Evolutionary conservation across 2,888 invertebrate genomes (phyloP), one percentile per base, ranked within the genome.

Genomic region (Netelia inedita): DNA sequence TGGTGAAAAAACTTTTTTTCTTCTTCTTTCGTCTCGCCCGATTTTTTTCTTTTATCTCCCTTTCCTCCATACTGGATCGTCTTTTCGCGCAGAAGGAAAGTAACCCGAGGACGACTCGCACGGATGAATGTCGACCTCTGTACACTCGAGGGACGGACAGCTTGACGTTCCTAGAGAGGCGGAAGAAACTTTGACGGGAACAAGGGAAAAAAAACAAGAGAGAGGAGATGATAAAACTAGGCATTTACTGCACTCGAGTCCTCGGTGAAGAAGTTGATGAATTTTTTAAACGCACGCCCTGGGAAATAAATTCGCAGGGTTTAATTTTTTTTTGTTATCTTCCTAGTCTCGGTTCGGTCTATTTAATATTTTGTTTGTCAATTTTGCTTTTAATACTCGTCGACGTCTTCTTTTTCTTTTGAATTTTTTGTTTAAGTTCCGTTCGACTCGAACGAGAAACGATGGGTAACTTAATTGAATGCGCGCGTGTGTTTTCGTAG

Each of bases 111-210:
- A 41, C 43, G 14, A 63, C 53, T n/a, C 23, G 46, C 35, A 21
- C 50, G 55, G 80, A 73, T 69, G 66, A 80, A 84, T 73, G 73
- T 68, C 21, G 14, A 19, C 41, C n/a, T 3, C 19, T 23, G 23
- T 21, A 14, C 14, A 71, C 69, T 43, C 55, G 10, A 41, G 82
- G 75, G 75, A 69, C 74, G 46, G 55, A 74, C 53, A 72, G 41
- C 21, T 61, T 69, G 43, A 43, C 59, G 21, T 66, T 72, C 6
- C 35, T 50, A 73, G 19, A 57, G 57, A 19, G 14, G 14, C 14
- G 28, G 28, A 43, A 11, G 55, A 35, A 63, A 78, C n/a, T 21
- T 23, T 21, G 59, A 78, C 11, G 35, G 6, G 6, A 35, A 6
- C 9, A 57, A 57, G 19, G 19, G 16, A 46, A 57, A 57, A 21